Conservation (phyloP, 2,797 vertebrate genomes). For the Liparis tanakae region DNA sequence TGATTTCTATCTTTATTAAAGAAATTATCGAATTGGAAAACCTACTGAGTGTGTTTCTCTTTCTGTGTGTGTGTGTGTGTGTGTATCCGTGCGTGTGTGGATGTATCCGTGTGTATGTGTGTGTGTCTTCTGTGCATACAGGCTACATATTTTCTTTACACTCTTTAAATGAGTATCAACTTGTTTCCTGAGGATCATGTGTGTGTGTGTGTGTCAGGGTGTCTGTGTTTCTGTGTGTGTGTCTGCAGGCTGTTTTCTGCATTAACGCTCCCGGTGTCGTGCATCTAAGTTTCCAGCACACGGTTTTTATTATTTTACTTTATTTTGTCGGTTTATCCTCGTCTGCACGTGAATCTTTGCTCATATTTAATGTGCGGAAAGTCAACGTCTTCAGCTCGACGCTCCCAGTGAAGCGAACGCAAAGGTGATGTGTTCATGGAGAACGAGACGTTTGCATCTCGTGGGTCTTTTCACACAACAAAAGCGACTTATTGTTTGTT, state of each 20-base stretch:
- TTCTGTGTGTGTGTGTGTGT: neutral
- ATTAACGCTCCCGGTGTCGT: constrained; percentile 57
- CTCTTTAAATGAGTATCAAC: neutral
- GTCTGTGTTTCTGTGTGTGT: constrained; percentile 29
- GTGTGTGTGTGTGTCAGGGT: constrained; percentile 27
- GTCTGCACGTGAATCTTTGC: neutral
- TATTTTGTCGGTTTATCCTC: neutral
- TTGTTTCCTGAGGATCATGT: neutral
- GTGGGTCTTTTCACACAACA: no score
- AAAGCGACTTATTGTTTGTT: neutral
- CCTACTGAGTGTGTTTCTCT: neutral
- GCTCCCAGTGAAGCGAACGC: neutral
- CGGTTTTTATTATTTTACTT: constrained; percentile 23
- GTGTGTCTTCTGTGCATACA: neutral
- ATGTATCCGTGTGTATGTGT: neutral
- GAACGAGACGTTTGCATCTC: neutral
- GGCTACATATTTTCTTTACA: neutral
- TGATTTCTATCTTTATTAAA: constrained; percentile 72
- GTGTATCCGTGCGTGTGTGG: neutral
- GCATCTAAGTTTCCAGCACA: constrained; percentile 79
- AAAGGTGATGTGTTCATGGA: neutral
- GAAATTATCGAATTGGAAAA: constrained; percentile 39
- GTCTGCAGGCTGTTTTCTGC: constrained; percentile 57
- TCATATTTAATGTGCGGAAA: neutral
- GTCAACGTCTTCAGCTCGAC: no score